These are phyloP conservation scores for Dynastes tityus DNA, from an alignment of 2,888 invertebrate genomes.

Conservation along the genomic window DNA sequence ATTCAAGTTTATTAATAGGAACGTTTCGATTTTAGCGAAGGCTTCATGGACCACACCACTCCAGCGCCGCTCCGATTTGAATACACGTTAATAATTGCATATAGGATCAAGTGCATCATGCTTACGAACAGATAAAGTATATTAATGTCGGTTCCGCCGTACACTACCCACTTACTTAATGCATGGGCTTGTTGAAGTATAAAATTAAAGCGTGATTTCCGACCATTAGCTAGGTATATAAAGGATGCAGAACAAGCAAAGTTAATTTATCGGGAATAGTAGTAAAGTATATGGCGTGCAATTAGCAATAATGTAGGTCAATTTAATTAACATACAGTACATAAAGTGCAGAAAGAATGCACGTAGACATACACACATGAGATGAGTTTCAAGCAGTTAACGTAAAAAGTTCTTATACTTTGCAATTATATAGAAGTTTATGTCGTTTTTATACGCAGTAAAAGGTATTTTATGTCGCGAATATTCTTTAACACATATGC, in stretches of 20 bases:
- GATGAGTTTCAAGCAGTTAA: neutral
- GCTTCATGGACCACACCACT: neutral
- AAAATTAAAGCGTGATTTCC: conserved; percentile 38
- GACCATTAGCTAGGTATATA: neutral
- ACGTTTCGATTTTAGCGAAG: conserved; percentile 14
- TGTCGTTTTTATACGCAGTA: neutral
- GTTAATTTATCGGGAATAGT: conserved; percentile 15
- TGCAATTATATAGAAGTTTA: no score
- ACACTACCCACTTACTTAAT: neutral
- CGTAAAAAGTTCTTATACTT: neutral
- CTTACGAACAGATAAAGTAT: conserved; percentile 15
- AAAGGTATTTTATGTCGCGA: neutral
- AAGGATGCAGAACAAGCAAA: conserved; percentile 6
- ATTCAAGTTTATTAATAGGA: conserved; percentile 42
- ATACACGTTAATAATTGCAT: conserved; percentile 32
- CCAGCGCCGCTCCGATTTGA: conserved; percentile 14
- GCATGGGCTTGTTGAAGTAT: conserved; percentile 28
- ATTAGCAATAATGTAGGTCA: conserved; percentile 22
- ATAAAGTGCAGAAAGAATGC: neutral
- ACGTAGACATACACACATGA: neutral
- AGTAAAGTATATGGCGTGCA: neutral
- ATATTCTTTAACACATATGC: no score
- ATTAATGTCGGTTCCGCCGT: conserved; percentile 11
- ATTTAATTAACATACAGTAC: neutral
- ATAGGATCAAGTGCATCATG: conserved; percentile 12